phyloP scores from a whole-genome alignment of 2,888 invertebrate genomes.

The Sminthurinus aureus region DNA sequence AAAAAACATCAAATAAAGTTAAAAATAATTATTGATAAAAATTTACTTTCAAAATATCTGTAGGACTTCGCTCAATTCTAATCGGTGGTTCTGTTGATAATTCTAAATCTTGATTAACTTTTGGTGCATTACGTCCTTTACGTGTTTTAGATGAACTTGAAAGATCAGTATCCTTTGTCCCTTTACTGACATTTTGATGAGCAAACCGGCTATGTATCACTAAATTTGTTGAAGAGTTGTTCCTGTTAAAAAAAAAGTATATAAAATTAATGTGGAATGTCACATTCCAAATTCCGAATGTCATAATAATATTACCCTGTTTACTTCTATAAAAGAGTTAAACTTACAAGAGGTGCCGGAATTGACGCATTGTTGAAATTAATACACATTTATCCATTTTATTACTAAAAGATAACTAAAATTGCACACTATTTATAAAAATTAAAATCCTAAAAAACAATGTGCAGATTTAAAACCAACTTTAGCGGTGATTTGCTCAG shows the following conservation, averaged over 20 bases:
- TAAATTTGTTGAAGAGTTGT: background rate
- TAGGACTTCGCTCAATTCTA: conserved; percentile 77
- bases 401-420: no score
- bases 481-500: no score
- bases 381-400: conserved; percentile 16
- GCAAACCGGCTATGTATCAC: background rate
- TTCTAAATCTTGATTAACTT: background rate
- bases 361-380: background rate
- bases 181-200: conserved; percentile 3
- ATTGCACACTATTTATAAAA: no score
- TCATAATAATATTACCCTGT: background rate
- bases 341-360: conserved; percentile 13
- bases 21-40: no score
- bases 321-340: background rate
- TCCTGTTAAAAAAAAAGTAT: conserved; percentile 4
- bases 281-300: background rate
- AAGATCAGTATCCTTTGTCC: no score
- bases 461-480: no score
- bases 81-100: conserved; percentile 70
- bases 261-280: background rate
- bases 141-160: background rate
- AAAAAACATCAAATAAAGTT: no score
- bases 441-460: no score
- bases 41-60: conserved; percentile 76
- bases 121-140: background rate